phyloP scores from a whole-genome alignment of 2,797 vertebrate species.

The Neosalanx taihuensis region DNA sequence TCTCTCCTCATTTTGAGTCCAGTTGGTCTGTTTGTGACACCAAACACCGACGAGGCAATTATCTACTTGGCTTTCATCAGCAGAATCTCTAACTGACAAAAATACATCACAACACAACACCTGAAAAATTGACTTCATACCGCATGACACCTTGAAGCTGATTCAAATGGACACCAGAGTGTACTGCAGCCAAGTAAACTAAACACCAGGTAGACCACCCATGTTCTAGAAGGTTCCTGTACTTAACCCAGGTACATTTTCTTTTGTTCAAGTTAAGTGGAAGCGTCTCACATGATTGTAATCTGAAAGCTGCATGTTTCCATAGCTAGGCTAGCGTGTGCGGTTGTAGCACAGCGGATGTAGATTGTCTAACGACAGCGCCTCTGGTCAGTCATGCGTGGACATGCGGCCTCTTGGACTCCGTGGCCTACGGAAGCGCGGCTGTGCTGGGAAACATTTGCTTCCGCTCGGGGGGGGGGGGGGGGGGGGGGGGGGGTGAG shows the following conservation, averaged over 20 bases:
- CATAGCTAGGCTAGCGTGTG: neutral
- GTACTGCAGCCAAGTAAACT: constrained; percentile 5
- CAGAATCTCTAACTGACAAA: neutral
- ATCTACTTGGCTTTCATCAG: too few species aligned
- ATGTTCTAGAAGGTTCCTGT: neutral
- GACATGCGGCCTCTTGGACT: neutral
- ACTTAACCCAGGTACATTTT: neutral
- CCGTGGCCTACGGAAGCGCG: neutral
- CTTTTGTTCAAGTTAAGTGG: neutral
- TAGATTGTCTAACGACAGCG: constrained; percentile 29
- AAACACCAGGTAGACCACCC: neutral
- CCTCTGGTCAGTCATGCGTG: neutral
- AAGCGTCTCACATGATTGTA: neutral
- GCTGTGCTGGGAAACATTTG: constrained; percentile 36
- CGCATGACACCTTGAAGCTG: neutral
- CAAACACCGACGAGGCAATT: constrained; percentile 13
- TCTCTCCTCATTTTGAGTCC: constrained; percentile 1
- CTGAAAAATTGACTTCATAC: neutral
- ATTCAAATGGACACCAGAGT: constrained; percentile 9
- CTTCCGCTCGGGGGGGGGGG: neutral
- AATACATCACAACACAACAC: constrained; percentile 16
- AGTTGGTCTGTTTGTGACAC: constrained; percentile 31
- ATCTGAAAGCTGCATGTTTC: neutral
- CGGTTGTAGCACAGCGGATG: neutral
- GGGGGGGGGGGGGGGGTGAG: constrained; percentile 22